Base-by-base conservation (phyloP, 2,797 vertebrate genomes). In the Sebastes matsubarae region DNA sequence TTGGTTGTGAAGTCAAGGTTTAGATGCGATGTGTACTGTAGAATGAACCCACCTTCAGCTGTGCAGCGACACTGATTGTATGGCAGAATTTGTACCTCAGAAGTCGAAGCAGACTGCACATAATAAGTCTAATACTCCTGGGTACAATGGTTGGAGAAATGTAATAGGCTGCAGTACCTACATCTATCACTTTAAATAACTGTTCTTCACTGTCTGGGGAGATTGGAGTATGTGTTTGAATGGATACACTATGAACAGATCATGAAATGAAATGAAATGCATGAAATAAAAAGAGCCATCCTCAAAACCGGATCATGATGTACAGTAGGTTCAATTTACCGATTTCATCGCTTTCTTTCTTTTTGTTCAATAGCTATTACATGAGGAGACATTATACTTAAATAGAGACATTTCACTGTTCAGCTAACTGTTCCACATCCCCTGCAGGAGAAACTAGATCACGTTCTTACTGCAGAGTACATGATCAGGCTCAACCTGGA, bases 401-500 rank as follows among this genome's bases (percentile, higher is more conserved):
- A 87, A 75, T 65, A 63, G 32, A 69, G 57, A 59, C 20, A 67
- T 57, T 72, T 83, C 29, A 38, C 58, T 71, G 67, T 70, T 82
- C 42, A 81, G 72, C 65, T 69, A 68, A 68, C 73, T 46, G 58
- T 27, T 77, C 18, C n/a, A 58, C 32, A 83, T 75, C 59, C 38
- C 80, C 76, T 36, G 9, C 55, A 74, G 82, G 63, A 84, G 66
- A 70, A 72, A 81, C 52, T 61, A 52, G 66, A 85, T 87, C 32
- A 80, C 80, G 68, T 86, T 88, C 68, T 75, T 79, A 82, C 89
- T 89, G 85, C 63, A 79, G 52, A 89, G 78, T 75, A 79, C 72
- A 88, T 68, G 75, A 83, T 79, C 59, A 66, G 38, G 46, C 38
- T 65, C 50, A 59, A 74, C 63, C 85, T 63, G 6, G 27, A 80